These are phyloP conservation scores for Choristoneura fumiferana DNA, from an alignment of 1,140 invertebrate species.

Conservation along the genomic window DNA sequence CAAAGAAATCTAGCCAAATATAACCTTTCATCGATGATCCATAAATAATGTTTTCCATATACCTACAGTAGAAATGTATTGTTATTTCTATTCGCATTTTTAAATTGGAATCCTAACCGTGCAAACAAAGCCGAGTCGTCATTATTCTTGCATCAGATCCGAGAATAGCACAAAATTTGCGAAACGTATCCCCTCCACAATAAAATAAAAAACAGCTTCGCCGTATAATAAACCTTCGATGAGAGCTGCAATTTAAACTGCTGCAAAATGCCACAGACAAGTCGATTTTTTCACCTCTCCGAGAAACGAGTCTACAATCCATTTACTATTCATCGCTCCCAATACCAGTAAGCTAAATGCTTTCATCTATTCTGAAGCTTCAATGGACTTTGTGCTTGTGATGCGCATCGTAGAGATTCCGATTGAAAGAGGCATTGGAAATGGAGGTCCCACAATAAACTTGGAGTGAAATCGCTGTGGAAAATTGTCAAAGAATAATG, in stretches of 20 bases:
- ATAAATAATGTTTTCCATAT: too few species aligned
- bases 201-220: too few species aligned
- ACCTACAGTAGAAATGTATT: too few species aligned
- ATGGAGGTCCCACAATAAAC: conserved; percentile 6
- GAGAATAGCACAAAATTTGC: not conserved
- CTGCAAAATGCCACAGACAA: conserved; percentile 9
- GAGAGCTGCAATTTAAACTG: conserved; percentile 2
- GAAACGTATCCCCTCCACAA: not conserved
- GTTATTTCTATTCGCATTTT: too few species aligned
- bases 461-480: not conserved
- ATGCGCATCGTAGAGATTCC: not conserved
- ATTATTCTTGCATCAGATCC: too few species aligned
- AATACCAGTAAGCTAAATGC: too few species aligned
- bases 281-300: not conserved
- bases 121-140: too few species aligned
- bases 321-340: not conserved
- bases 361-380: not conserved
- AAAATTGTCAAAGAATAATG: conserved; percentile 2
- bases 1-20: too few species aligned
- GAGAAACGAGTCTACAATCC: not conserved
- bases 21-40: too few species aligned
- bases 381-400: not conserved
- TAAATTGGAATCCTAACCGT: too few species aligned
- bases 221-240: conserved; percentile 8
- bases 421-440: not conserved